Evolutionary conservation across 1,140 invertebrate species (phyloP), one percentile per base, ranked within the genome.

Genomic region (Drosophila bocqueti): DNA sequence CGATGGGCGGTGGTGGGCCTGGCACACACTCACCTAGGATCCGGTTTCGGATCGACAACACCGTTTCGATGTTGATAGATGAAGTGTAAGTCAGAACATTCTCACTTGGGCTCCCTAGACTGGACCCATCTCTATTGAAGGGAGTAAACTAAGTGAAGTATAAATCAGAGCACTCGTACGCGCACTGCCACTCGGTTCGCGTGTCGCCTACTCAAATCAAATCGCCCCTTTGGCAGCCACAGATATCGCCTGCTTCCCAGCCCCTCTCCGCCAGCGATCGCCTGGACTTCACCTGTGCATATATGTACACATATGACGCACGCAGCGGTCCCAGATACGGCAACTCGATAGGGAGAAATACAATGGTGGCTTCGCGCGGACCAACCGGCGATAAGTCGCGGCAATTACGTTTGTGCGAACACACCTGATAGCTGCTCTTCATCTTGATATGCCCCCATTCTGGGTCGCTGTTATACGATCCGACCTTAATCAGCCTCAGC

Each of bases 81-180:
- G 79, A 81, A 69, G 64, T 81, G 60, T 69, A 80, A 71, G 61
- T 71, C 79, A 81, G 21, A 76, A 72, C 38, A 36, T 16, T 45
- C 47, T 26, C n/a, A 8, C 11, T 21, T 34, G 50, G 50, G 11
- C 29, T 54, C 54, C 54, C 10, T 11, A 55, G 15, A 38, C 54
- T n/a, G 54, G 54, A 55, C 21, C 34, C 54, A 55, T 55, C 15
- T 24, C 54, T 21, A 24, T 9, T 24, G 34, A 24, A 34, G 21
- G 21, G 38, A 38, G 36, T 40, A 11, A n/a, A 40, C 31, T 49
- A 49, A 57, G 18, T 83, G 81, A 83, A 83, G 69, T 83, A 63
- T 76, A 83, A 83, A 83, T 76, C 81, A 83, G 49, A 79, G 81
- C 66, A 68, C 16, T 66, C 46, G 64, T 29, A 61, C 43, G 7